Conservation (phyloP, 2,113 vertebrate species). For the Gorilla gorilla region DNA sequence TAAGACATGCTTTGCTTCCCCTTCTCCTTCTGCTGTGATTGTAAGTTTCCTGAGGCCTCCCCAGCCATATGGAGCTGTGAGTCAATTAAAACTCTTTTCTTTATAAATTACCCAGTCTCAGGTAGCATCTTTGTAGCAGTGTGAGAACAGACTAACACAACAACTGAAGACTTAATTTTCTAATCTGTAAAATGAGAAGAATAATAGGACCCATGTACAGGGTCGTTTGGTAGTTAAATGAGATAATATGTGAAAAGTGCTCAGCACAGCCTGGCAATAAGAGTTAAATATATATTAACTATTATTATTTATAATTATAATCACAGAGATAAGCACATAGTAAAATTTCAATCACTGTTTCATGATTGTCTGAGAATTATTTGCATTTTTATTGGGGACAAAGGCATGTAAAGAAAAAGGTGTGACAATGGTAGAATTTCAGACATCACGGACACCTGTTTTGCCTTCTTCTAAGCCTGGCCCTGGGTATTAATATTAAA, state of each 20-base stretch:
- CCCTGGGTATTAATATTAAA: slow-evolving; percentile 46
- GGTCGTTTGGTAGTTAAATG: neutral
- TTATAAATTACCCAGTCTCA: too few relatives aligned
- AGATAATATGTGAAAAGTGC: neutral
- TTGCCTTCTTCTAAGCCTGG: neutral
- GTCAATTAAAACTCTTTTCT: too few relatives aligned
- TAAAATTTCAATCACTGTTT: neutral
- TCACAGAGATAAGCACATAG: neutral
- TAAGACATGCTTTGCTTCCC: too few relatives aligned
- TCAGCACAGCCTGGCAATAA: neutral
- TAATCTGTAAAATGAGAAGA: neutral
- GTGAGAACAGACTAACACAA: too few relatives aligned
- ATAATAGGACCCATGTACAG: neutral
- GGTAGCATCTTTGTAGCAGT: too few relatives aligned
- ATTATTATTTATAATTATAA: neutral
- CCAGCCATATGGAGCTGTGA: too few relatives aligned
- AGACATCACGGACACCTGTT: neutral
- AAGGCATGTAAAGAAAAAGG: slow-evolving; percentile 1
- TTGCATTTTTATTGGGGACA: neutral
- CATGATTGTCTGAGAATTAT: neutral
- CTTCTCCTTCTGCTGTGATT: too few relatives aligned
- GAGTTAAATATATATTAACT: neutral
- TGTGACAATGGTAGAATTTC: neutral
- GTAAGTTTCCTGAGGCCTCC: too few relatives aligned
- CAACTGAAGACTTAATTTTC: neutral